These are phyloP conservation scores for Petrocephalus microphthalmus DNA, from an alignment of 2,113 vertebrate genomes.

Conservation along the genomic window DNA sequence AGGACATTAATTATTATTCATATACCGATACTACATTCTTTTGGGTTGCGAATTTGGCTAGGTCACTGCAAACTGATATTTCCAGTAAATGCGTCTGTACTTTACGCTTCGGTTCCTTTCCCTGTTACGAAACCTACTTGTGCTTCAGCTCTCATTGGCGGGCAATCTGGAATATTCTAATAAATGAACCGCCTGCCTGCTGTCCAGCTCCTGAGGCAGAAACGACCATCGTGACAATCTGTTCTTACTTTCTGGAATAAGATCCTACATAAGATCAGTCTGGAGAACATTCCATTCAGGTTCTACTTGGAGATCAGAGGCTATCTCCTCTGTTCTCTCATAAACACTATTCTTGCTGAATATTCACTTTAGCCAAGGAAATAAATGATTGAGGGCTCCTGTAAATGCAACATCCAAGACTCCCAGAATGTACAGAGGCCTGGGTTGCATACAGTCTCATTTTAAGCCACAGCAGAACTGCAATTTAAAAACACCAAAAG, in stretches of 20 bases:
- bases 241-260: constrained; percentile 4
- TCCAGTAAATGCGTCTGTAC: not conserved
- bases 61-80: not conserved
- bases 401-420: not conserved
- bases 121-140: not conserved
- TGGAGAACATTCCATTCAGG: not conserved
- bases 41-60: not conserved
- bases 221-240: not conserved
- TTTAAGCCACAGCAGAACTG: not conserved
- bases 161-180: not conserved
- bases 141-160: not conserved
- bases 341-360: not conserved
- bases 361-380: not conserved
- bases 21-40: not conserved
- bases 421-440: not conserved
- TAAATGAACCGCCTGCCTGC: not conserved
- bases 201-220: not conserved
- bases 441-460: not conserved
- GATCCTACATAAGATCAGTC: not conserved
- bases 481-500: not conserved
- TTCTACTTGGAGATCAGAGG: not conserved
- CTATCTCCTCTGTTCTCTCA: not conserved
- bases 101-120: not conserved
- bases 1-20: not conserved
- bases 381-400: not conserved